Conservation (phyloP, 2,113 vertebrate species). For the Myxocyprinus asiaticus region DNA sequence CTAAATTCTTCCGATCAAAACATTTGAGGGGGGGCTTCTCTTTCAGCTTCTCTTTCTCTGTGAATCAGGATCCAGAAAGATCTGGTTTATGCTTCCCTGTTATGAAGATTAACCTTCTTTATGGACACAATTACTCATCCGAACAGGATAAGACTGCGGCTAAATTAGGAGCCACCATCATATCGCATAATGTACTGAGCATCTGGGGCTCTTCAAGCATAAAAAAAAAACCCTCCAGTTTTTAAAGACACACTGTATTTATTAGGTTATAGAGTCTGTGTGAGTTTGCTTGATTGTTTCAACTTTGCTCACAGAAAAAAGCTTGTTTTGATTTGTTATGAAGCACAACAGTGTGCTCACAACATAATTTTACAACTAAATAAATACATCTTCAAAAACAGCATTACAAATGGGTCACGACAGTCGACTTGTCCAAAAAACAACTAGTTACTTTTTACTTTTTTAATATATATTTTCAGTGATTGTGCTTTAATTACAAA, state of each 20-base stretch:
- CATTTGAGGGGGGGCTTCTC: neutral
- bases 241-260: neutral
- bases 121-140: slow-evolving; percentile 48
- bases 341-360: neutral
- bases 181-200: slow-evolving; percentile 43
- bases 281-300: neutral
- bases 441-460: no score
- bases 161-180: slow-evolving; percentile 43
- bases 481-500: no score
- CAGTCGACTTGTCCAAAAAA: no score
- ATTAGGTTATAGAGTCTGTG: neutral
- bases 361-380: no score
- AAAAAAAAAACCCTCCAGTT: slow-evolving; percentile 18
- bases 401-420: no score
- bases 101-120: slow-evolving; percentile 49
- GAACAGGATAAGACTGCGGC: slow-evolving; percentile 39
- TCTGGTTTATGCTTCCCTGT: slow-evolving; percentile 28
- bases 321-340: neutral
- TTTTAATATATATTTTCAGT: no score
- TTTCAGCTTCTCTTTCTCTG: slow-evolving; percentile 11
- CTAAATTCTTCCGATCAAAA: slow-evolving; percentile 21
- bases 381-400: no score
- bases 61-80: slow-evolving; percentile 26
- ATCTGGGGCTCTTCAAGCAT: slow-evolving; percentile 38
- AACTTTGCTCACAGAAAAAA: neutral